A percentile compares a stretch with the other conserved stretches of the same genome.
Conservation (phyloP, 2,888 invertebrate species). For the Malacosoma neustria region DNA sequence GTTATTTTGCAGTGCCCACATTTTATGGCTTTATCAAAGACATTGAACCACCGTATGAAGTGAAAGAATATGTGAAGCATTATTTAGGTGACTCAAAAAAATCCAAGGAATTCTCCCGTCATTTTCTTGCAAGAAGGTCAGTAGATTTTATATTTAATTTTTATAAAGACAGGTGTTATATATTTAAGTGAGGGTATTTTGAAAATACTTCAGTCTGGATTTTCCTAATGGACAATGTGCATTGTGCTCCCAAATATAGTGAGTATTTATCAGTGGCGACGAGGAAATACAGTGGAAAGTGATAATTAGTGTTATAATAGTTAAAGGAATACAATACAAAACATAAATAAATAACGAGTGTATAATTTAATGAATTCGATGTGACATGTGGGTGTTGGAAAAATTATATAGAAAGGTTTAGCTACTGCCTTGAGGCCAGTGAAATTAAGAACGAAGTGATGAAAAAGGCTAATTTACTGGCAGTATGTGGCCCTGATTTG, state of each 20-base stretch:
- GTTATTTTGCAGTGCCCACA: slow-evolving; percentile 83
- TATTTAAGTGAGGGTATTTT: no score
- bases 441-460: background rate
- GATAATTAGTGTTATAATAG: no score
- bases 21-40: slow-evolving; percentile 94
- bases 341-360: background rate
- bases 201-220: no score
- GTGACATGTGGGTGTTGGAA: background rate
- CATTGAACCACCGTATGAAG: slow-evolving; percentile 95
- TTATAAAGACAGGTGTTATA: no score
- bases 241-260: no score
- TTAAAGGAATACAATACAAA: no score
- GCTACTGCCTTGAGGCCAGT: background rate
- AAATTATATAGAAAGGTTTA: background rate
- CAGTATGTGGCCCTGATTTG: background rate
- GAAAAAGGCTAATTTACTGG: background rate
- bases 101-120: slow-evolving; percentile 88
- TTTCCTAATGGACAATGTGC: no score
- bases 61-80: slow-evolving; percentile 93
- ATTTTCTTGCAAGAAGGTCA: slow-evolving; percentile 92
- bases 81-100: slow-evolving; percentile 92
- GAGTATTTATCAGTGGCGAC: no score
- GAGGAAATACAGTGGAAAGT: no score
- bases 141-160: no score
- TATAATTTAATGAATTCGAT: background rate